Evolutionary conservation across 2,888 invertebrate genomes (phyloP).

Genomic region (Teleiodes luculella): DNA sequence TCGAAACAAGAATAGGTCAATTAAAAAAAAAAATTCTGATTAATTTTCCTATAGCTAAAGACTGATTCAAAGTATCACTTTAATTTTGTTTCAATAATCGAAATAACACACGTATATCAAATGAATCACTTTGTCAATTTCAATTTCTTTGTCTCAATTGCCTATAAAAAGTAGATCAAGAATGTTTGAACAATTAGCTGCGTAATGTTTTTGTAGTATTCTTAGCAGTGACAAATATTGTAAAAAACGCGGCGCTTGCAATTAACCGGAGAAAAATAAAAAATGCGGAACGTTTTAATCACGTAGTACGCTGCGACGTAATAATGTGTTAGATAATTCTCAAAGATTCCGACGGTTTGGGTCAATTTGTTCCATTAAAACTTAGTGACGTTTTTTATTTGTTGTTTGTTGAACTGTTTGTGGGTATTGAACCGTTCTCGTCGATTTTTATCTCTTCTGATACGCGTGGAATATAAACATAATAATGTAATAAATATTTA

Average conservation of each 20-base stretch:
- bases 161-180: background rate
- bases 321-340: constrained; percentile 31
- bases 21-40: no score
- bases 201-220: no score
- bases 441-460: background rate
- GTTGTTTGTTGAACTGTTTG: background rate
- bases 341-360: constrained; percentile 32
- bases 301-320: constrained; percentile 26
- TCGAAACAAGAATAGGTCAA: no score
- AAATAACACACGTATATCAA: no score
- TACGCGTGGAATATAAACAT: background rate
- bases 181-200: background rate
- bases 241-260: background rate
- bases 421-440: background rate
- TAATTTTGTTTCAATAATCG: no score
- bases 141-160: background rate
- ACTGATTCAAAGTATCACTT: no score
- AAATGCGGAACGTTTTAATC: constrained; percentile 33
- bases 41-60: no score
- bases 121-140: no score
- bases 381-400: background rate
- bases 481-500: background rate
- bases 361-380: constrained; percentile 21
- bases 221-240: background rate
- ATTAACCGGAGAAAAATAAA: constrained; percentile 22